Base-by-base conservation (phyloP, 2,797 vertebrate species). In the Cuculus canorus region DNA sequence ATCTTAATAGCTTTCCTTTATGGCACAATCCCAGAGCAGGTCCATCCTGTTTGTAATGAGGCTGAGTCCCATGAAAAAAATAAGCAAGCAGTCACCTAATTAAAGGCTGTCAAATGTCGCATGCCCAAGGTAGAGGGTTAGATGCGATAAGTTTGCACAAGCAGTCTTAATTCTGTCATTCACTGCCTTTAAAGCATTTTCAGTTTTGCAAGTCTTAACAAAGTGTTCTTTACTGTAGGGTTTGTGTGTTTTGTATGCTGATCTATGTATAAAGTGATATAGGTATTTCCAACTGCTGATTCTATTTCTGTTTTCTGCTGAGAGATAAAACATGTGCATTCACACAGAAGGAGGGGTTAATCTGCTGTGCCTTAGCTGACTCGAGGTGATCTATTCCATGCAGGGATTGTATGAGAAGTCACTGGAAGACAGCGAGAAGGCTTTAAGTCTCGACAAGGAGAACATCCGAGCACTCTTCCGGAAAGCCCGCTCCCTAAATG, bases 381-480 rank as follows among this genome's bases (percentile, higher is more conserved):
- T 82, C 1, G 1, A 8, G 5, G 11, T 39, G 28, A 24, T 91
- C 77, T 65, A 2, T 88, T 88, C 32, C 24, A 25, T 71, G 54
- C 96, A 99, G 99, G 98, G 98, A 32, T 98, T 99, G 82, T 99
- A 98, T n/a, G 99, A 99, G 78, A 99, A 99, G 9, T 98, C 99
- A 0, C 93, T 99, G 89, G 99, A 99, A 97, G 99, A 99, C 97
- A 99, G 99, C 0, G 99, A 99, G 77, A 99, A 98, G 52, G 98
- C 98, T 3, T 94, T 98, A 78, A 98, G 98, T 47, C 98, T 98
- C 10, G 98, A 98, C 65, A 25, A 96, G 8, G 98, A 99, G 93
- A 99, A 98, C 92, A 99, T 99, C 93, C 98, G 99, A 93, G 99
- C 99, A 0, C 97, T 99, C 35, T 99, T 99, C 96, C 98, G 99